These are phyloP conservation scores for Anagyrus pseudococci DNA, from an alignment of 2,888 invertebrate species.

Conservation along the genomic window DNA sequence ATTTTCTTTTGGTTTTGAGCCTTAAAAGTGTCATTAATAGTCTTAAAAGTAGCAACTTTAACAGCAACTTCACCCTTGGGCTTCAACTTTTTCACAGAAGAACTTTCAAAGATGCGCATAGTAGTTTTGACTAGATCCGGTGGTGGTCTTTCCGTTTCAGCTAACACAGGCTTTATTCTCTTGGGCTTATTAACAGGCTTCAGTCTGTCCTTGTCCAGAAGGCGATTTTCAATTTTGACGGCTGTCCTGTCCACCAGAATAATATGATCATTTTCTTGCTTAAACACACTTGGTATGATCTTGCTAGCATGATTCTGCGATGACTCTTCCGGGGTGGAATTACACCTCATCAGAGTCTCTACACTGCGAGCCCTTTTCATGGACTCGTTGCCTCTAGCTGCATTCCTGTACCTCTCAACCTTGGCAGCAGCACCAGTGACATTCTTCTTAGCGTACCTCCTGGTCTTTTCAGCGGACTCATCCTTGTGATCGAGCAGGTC, in stretches of 20 bases:
- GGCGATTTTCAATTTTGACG: conserved; percentile 56
- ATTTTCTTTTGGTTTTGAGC: conserved; percentile 58
- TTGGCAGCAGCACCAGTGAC: conserved; percentile 41
- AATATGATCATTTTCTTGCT: conserved; percentile 63
- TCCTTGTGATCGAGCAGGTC: conserved; percentile 76
- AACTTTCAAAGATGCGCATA: conserved; percentile 80
- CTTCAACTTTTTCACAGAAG: conserved; percentile 59
- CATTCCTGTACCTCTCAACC: conserved; percentile 64
- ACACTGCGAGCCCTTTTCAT: conserved; percentile 88
- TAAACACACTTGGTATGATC: conserved; percentile 31
- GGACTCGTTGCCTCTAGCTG: conserved; percentile 68
- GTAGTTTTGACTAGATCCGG: conserved; percentile 89
- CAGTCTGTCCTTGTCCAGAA: conserved; percentile 58
- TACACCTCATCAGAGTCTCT: conserved; percentile 78
- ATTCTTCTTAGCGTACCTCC: conserved; percentile 50
- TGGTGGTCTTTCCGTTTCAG: conserved; percentile 83
- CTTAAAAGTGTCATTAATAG: conserved; percentile 68
- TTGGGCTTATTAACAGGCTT: conserved; percentile 66
- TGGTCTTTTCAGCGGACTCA: conserved; percentile 44
- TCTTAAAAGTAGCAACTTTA: conserved; percentile 71
- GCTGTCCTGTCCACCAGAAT: conserved; percentile 59
- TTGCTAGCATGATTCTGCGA: conserved; percentile 19
- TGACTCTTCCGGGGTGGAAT: conserved; percentile 47
- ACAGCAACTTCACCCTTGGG: conserved; percentile 68
- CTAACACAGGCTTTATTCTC: conserved; percentile 70